phyloP scores from a whole-genome alignment of 2,113 vertebrate genomes.

The Upupa epops region DNA sequence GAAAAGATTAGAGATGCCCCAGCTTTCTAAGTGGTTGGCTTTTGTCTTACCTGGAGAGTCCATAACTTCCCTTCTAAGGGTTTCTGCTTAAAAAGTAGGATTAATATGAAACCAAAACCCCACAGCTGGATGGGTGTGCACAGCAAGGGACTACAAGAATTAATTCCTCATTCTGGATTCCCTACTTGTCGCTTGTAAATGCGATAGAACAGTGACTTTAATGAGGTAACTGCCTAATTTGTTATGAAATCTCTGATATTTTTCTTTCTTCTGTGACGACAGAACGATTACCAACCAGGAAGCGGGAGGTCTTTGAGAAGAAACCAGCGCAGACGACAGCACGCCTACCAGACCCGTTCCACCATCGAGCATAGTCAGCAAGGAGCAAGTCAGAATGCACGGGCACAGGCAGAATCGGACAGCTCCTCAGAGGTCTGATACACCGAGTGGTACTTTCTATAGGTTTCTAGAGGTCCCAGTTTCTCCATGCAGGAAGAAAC shows the following conservation, averaged over 20 bases:
- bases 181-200: background rate
- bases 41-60: background rate
- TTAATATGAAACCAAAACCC: background rate
- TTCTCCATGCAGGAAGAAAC: background rate
- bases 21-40: background rate
- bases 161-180: background rate
- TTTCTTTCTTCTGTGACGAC: background rate
- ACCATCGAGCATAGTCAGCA: slow-evolving; percentile 82
- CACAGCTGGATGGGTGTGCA: background rate
- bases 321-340: slow-evolving; percentile 84
- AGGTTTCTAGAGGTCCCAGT: no score
- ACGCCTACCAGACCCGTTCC: slow-evolving; percentile 93
- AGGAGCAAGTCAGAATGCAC: slow-evolving; percentile 66
- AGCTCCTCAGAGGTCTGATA: slow-evolving; percentile 86
- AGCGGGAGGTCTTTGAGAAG: slow-evolving; percentile 82
- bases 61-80: background rate
- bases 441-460: background rate
- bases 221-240: background rate
- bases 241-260: background rate
- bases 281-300: slow-evolving; percentile 80
- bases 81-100: background rate
- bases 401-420: slow-evolving; percentile 78
- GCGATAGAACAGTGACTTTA: background rate
- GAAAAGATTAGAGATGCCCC: background rate
- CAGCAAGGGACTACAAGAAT: no score